phyloP scores from a whole-genome alignment of 2,797 vertebrate species.

The Scolopax rusticola region DNA sequence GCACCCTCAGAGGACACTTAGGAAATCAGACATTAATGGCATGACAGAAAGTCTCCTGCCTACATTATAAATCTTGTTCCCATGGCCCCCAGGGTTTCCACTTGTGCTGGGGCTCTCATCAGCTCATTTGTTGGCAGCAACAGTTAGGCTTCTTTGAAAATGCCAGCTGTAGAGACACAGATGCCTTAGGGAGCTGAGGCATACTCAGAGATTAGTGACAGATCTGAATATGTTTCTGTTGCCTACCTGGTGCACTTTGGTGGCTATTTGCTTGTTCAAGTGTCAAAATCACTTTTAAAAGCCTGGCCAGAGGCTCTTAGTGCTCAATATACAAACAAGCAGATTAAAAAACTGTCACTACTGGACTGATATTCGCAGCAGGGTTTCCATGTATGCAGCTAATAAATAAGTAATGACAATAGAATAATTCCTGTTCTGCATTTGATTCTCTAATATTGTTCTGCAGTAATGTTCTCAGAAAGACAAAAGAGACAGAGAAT shows the following conservation, averaged over 20 bases:
- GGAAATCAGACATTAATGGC: conserved; percentile 17
- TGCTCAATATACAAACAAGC: neutral
- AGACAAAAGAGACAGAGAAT: neutral
- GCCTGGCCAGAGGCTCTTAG: neutral
- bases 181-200: neutral
- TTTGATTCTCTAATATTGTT: neutral
- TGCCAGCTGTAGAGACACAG: neutral
- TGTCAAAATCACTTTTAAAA: conserved; percentile 29
- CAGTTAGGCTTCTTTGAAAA: neutral
- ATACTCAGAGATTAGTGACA: neutral
- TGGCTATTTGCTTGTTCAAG: conserved; percentile 13
- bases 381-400: neutral
- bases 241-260: conserved; percentile 3
- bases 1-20: neutral
- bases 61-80: neutral
- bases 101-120: conserved; percentile 1
- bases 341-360: neutral
- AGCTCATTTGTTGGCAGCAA: conserved; percentile 35
- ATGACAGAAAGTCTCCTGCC: conserved; percentile 22
- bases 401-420: conserved; percentile 16
- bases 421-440: neutral
- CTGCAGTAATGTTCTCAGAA: neutral
- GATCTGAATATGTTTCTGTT: neutral
- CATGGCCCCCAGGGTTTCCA: neutral
- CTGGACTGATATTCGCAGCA: neutral